These are phyloP conservation scores for chimpanzee (Pan troglodytes) DNA, from an alignment of 2,113 vertebrate species.

Conservation along the genomic window NHGRI_mPanTro3-v2.1_pri NC_072398.2:212130001-212130500, in stretches of 20 bases:
- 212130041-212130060: background rate
- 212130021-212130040: background rate
- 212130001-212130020: background rate
- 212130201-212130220: background rate
- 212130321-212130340: background rate
- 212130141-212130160: background rate
- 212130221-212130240: background rate
- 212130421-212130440: background rate
- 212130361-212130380: background rate
- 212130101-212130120: background rate
- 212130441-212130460: background rate
- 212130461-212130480: background rate
- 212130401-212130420: too few relatives aligned
- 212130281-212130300: too few relatives aligned
- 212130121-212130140: background rate
- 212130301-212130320: background rate
- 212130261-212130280: background rate
- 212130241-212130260: background rate
- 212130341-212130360: background rate
- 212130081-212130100: background rate
- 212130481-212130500: background rate
- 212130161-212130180: background rate
- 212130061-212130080: background rate
- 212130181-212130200: background rate
- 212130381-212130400: too few relatives aligned